Evolutionary conservation across 23 tunicate species (phyloP).

Genomic region (Botrylloides violaceus): DNA sequence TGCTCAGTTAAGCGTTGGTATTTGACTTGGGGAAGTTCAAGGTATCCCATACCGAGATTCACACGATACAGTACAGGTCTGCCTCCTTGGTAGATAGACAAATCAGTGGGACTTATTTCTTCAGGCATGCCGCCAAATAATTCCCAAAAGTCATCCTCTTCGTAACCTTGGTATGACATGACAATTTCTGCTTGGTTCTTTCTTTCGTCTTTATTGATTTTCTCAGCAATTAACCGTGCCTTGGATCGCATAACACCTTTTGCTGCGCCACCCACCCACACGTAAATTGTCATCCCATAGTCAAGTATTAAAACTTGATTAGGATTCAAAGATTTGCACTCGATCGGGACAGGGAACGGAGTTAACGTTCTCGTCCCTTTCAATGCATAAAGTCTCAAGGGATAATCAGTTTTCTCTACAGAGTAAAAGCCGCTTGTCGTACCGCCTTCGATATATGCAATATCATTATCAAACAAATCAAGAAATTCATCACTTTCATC

Average conservation of each 20-base stretch:
- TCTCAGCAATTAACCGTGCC: constrained; percentile 94
- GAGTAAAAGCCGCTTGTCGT: constrained; percentile 89
- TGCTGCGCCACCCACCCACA: constrained; percentile 83
- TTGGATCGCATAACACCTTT: constrained; percentile 85
- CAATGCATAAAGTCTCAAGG: constrained; percentile 68
- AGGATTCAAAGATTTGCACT: constrained; percentile 70
- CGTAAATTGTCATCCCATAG: constrained; percentile 79
- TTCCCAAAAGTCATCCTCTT: constrained; percentile 96
- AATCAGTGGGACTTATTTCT: constrained; percentile 69
- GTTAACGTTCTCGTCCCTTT: constrained; percentile 63
- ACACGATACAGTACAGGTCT: constrained; percentile 82
- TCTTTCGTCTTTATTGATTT: constrained; percentile 94
- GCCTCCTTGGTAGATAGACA: constrained; percentile 43
- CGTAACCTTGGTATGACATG: constrained; percentile 87
- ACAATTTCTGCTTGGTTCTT: constrained; percentile 91
- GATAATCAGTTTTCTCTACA: constrained; percentile 62
- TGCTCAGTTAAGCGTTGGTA: constrained; percentile 81
- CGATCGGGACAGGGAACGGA: constrained; percentile 83
- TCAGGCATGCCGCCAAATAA: constrained; percentile 98
- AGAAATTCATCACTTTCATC: constrained; percentile 95
- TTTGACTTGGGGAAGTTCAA: constrained; percentile 91
- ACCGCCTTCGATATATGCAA: constrained; percentile 96
- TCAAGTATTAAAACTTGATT: constrained; percentile 81
- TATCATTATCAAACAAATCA: constrained; percentile 77
- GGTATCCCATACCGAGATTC: constrained; percentile 91